These are phyloP conservation scores for Nycteola revayana DNA, from an alignment of 2,888 invertebrate species.

Conservation along the genomic window DNA sequence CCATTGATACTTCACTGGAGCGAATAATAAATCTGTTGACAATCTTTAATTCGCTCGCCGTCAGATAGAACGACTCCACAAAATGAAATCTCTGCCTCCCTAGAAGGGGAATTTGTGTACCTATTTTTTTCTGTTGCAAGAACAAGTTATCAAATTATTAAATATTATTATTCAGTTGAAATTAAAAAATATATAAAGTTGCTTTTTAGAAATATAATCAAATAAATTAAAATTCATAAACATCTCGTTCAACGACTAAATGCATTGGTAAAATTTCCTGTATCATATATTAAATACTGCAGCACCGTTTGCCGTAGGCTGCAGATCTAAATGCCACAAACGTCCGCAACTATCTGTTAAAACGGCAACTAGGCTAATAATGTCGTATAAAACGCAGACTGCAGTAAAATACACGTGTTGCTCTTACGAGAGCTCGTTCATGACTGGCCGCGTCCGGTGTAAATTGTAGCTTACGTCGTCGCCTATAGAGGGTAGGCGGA, in stretches of 20 bases:
- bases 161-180: no score
- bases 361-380: slow-evolving; percentile 41
- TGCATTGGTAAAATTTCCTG: no score
- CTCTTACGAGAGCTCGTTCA: slow-evolving; percentile 42
- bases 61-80: slow-evolving; percentile 51
- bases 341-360: slow-evolving; percentile 33
- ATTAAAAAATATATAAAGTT: no score
- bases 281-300: no score
- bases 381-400: slow-evolving; percentile 62
- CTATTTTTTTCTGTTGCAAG: no score
- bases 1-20: slow-evolving; percentile 64
- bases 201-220: no score
- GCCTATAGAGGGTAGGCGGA: slow-evolving; percentile 53
- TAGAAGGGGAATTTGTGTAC: slow-evolving; percentile 37
- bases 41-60: slow-evolving; percentile 74
- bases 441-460: slow-evolving; percentile 62
- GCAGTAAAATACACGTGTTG: slow-evolving; percentile 66
- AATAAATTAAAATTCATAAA: no score
- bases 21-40: slow-evolving; percentile 80
- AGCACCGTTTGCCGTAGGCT: slow-evolving; percentile 8
- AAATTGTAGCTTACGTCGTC: slow-evolving; percentile 60
- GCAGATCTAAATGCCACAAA: slow-evolving; percentile 20
- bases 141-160: no score
- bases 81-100: slow-evolving; percentile 47
- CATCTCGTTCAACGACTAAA: no score